phyloP scores from a whole-genome alignment of 2,797 vertebrate genomes.

The Coregonus suidteri region DNA sequence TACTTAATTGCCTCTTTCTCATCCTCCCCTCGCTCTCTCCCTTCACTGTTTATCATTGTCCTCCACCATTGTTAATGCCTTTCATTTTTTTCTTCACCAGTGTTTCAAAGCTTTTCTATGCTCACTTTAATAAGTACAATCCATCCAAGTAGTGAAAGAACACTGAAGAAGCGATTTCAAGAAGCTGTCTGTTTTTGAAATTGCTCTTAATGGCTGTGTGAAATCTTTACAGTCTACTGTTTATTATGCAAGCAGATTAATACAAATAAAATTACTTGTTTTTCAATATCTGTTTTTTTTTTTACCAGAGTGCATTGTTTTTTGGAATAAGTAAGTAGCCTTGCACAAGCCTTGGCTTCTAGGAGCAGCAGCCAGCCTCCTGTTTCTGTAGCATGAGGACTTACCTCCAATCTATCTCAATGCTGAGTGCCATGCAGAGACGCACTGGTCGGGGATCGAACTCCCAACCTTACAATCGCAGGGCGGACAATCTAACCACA shows the following conservation, averaged over 20 bases:
- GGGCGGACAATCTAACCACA: too few species aligned
- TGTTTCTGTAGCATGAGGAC: too few species aligned
- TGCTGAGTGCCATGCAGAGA: too few species aligned
- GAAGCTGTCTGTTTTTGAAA: not conserved
- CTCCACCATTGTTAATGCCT: not conserved
- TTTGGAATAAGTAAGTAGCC: too few species aligned
- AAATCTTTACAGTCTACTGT: too few species aligned
- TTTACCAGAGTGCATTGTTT: too few species aligned
- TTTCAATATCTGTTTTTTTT: not conserved
- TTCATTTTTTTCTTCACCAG: constrained; percentile 35
- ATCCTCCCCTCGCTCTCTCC: not conserved
- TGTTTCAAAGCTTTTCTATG: constrained; percentile 41
- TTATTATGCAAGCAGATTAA: not conserved
- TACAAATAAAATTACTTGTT: not conserved
- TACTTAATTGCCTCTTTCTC: constrained; percentile 22
- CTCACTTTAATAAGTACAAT: constrained; percentile 1
- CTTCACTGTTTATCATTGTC: not conserved
- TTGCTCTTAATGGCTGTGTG: too few species aligned
- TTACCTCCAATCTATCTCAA: too few species aligned
- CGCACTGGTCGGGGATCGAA: too few species aligned
- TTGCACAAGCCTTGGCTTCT: too few species aligned
- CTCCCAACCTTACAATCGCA: too few species aligned
- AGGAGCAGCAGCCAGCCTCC: too few species aligned
- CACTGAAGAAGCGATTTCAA: not conserved
- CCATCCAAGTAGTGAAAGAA: not conserved